Percentiles rank a stretch among this genome's conserved stretches.
Evolutionary conservation across 2,797 vertebrate species (phyloP).

Genomic region (Allobates femoralis): DNA sequence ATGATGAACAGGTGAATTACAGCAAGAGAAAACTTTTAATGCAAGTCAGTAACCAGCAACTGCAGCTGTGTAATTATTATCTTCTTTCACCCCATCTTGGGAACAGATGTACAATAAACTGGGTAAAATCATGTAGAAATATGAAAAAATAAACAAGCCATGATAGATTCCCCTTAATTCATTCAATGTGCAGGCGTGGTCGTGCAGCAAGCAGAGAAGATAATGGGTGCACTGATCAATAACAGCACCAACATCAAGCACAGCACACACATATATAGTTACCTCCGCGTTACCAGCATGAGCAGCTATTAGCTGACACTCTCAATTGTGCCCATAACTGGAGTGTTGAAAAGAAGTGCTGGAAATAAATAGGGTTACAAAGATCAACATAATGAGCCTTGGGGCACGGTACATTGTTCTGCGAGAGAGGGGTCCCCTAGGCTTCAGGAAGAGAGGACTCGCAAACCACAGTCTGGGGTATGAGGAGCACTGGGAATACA

Average conservation of each 20-base stretch:
- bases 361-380: conserved; percentile 57
- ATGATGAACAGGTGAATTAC: neutral
- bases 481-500: neutral
- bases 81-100: too few relatives aligned
- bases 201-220: conserved; percentile 36
- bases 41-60: too few relatives aligned
- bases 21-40: neutral
- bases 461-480: neutral
- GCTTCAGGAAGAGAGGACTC: neutral
- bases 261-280: conserved; percentile 27
- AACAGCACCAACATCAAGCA: conserved; percentile 19
- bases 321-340: conserved; percentile 74
- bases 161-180: conserved; percentile 20
- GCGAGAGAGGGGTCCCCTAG: neutral
- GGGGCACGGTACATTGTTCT: too few relatives aligned
- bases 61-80: too few relatives aligned
- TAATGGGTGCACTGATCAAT: neutral
- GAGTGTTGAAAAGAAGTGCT: conserved; percentile 72
- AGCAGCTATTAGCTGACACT: conserved; percentile 76
- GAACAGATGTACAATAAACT: neutral
- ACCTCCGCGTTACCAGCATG: conserved; percentile 74
- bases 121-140: neutral
- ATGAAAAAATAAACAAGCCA: neutral
- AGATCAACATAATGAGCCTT: conserved; percentile 12
- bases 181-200: neutral